phyloP scores from a whole-genome alignment of 2,888 invertebrate species.

The Siphlonurus alternatus region DNA sequence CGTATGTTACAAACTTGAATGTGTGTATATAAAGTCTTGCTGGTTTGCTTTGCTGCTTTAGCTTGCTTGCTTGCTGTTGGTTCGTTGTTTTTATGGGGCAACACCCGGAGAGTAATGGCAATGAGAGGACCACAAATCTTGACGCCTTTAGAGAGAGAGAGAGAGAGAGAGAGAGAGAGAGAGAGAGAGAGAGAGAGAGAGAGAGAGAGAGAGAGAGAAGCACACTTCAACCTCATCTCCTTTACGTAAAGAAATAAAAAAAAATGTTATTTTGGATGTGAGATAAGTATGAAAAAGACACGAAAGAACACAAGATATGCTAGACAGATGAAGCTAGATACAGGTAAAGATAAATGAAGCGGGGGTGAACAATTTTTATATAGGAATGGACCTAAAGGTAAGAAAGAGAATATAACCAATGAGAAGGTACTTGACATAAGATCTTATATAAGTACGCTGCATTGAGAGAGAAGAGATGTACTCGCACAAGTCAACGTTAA shows the following conservation, averaged over 20 bases:
- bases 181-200: neutral
- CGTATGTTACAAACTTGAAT: neutral
- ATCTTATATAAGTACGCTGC: too few species aligned
- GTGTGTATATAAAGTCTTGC: neutral
- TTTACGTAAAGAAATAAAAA: neutral
- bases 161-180: neutral
- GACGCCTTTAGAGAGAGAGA: neutral
- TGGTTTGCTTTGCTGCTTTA: too few species aligned
- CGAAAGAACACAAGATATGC: neutral
- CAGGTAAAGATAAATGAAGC: neutral
- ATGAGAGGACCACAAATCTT: neutral
- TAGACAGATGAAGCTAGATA: neutral
- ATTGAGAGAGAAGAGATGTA: too few species aligned
- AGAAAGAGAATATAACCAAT: too few species aligned
- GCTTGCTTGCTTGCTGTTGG: too few species aligned
- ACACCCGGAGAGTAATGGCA: neutral
- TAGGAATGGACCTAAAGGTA: too few species aligned
- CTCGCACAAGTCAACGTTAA: too few species aligned
- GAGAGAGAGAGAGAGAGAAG: neutral
- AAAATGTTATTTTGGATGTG: neutral
- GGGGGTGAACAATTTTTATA: too few species aligned
- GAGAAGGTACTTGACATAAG: too few species aligned
- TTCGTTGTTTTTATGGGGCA: neutral
- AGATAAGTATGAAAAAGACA: neutral
- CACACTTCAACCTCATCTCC: neutral